Evolutionary conservation across 1,140 invertebrate species (phyloP).

Genomic region (Dermatophagoides farinae): DNA sequence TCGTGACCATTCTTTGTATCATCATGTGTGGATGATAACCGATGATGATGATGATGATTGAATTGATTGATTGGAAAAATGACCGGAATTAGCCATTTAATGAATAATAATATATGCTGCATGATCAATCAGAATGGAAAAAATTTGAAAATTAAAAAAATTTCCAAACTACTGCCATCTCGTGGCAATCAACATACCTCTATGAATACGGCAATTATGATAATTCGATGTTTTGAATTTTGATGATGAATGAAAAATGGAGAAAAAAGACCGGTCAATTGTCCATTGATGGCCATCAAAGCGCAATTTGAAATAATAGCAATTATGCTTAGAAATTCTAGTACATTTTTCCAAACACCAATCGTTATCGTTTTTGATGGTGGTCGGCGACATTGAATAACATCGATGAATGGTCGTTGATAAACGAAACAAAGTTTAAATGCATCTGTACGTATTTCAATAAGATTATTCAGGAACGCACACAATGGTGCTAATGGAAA

Average conservation of each 20-base stretch:
- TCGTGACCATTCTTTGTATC: neutral
- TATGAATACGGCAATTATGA: conserved; percentile 17
- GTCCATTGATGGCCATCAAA: conserved; percentile 10
- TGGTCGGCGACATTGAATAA: neutral
- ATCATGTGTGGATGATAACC: too few relatives aligned
- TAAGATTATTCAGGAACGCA: conserved; percentile 75
- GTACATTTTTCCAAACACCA: conserved; percentile 7
- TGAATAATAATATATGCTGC: conserved; percentile 1
- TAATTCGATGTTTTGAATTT: conserved; percentile 3
- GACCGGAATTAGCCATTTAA: conserved; percentile 8
- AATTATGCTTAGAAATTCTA: neutral
- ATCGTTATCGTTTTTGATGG: neutral
- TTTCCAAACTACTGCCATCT: neutral
- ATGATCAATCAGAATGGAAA: too few relatives aligned
- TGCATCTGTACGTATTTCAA: conserved; percentile 78
- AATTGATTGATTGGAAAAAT: neutral
- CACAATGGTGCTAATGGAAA: conserved; percentile 83
- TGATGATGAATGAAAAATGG: neutral
- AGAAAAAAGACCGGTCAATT: neutral
- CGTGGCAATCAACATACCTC: conserved; percentile 28
- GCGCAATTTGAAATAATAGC: conserved; percentile 8
- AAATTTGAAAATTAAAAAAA: conserved; percentile 1
- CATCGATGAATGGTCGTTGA: conserved; percentile 43
- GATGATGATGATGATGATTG: neutral
- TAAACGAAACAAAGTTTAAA: conserved; percentile 88